These are phyloP conservation scores for Calycopis cecrops DNA, from an alignment of 1,140 invertebrate genomes.

Conservation along the genomic window DNA sequence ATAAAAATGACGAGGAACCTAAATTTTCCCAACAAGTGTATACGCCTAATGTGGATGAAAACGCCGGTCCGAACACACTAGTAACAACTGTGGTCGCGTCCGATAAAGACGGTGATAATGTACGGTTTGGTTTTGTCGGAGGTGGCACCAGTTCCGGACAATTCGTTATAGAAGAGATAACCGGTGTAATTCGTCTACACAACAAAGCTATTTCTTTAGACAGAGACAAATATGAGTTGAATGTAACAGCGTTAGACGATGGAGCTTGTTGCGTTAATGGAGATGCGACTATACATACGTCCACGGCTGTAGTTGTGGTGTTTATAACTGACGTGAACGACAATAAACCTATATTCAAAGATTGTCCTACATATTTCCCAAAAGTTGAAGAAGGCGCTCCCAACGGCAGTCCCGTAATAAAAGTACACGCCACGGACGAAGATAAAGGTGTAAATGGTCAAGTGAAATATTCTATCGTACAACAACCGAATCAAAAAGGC, in stretches of 20 bases:
- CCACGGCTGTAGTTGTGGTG: constrained; percentile 96
- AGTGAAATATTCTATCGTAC: constrained; percentile 95
- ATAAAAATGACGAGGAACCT: constrained; percentile 97
- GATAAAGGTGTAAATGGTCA: constrained; percentile 96
- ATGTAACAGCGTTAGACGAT: constrained; percentile 95
- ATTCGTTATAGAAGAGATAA: constrained; percentile 96
- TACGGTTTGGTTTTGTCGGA: constrained; percentile 94
- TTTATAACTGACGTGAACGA: constrained; percentile 98
- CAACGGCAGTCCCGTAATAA: constrained; percentile 94
- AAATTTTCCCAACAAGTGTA: constrained; percentile 98
- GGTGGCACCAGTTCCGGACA: constrained; percentile 92
- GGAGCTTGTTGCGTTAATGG: constrained; percentile 94
- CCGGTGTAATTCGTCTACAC: constrained; percentile 93
- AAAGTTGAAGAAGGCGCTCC: constrained; percentile 95
- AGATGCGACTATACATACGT: constrained; percentile 89
- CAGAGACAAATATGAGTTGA: constrained; percentile 93
- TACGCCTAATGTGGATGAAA: constrained; percentile 96
- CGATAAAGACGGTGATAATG: constrained; percentile 96
- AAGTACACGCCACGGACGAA: constrained; percentile 94
- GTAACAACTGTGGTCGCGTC: constrained; percentile 96
- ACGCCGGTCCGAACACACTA: constrained; percentile 93
- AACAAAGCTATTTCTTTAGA: constrained; percentile 89
- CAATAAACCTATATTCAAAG: constrained; percentile 95
- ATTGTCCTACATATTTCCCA: constrained; percentile 92
- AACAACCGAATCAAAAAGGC: constrained; percentile 96